Percentiles rank a stretch among this genome's conserved stretches.
Conservation (phyloP, 2,888 invertebrate species). For the Eupeodes luniger region DNA sequence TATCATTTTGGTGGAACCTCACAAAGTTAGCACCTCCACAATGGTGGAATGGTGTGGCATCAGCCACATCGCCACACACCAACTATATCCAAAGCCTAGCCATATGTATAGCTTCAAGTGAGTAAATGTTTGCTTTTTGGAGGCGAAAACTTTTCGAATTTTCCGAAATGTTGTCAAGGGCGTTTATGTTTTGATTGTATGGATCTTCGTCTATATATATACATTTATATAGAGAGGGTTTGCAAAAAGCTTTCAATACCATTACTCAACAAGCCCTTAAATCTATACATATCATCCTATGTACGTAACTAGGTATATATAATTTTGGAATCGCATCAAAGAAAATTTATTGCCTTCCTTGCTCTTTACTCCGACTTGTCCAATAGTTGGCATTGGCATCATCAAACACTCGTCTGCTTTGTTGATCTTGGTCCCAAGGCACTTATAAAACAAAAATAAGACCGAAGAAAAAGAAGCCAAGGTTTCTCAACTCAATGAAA, state of each 20-base stretch:
- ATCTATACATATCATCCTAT: not conserved
- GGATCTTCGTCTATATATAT: conserved; percentile 31
- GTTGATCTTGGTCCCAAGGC: conserved; percentile 73
- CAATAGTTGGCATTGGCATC: conserved; percentile 38
- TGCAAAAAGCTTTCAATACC: conserved; percentile 4
- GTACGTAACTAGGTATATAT: conserved; percentile 14
- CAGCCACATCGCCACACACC: not conserved
- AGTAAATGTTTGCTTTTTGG: conserved; percentile 74
- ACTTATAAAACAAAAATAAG: conserved; percentile 61
- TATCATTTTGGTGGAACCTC: conserved; percentile 54
- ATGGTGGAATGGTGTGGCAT: conserved; percentile 9
- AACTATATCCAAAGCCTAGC: conserved; percentile 42
- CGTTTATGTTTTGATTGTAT: conserved; percentile 61
- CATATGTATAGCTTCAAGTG: conserved; percentile 45
- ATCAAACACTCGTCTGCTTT: conserved; percentile 57
- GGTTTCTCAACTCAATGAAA: conserved; percentile 55
- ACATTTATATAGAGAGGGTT: not conserved
- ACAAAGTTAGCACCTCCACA: conserved; percentile 56
- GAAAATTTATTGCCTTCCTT: conserved; percentile 72
- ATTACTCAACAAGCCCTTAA: not conserved
- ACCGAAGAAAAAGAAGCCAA: conserved; percentile 11
- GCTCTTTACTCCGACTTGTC: conserved; percentile 6
- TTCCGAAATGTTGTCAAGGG: conserved; percentile 69
- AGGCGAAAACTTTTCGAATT: conserved; percentile 76
- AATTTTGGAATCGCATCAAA: conserved; percentile 57